Evolutionary conservation across 2,797 vertebrate genomes (phyloP), one percentile per base, ranked within the genome.

Genomic region (Smutsia temminckii): DNA sequence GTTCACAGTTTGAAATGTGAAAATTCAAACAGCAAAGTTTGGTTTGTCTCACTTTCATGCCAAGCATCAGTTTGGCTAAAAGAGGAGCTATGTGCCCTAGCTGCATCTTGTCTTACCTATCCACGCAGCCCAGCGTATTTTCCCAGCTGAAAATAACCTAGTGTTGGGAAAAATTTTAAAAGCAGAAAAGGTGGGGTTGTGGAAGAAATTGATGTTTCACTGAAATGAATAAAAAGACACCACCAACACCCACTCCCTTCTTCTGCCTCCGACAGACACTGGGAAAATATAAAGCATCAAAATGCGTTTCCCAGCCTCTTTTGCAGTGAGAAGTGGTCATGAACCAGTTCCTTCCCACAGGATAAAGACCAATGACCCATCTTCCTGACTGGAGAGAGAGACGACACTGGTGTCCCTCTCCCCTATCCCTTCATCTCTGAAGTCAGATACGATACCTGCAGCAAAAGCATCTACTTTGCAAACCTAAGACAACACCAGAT

Each of bases 1-100:
- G 64, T 55, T 89, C 89, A 68, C 66, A 25, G 37, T 80, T 69
- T 23, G 23, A 94, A 96, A 89, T 49, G 64, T 1, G 42, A 63
- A 89, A 32, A 21, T 68, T 92, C 85, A 64, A 64, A 89, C 5
- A 21, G 61, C 59, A 23, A 74, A 34, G 42, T 57, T 80, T 40
- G 32, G 53, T 55, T 77, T 77, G 13, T 46, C 40, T 55, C 64
- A 21, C 46, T n/a, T 85, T 78, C 61, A n/a, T 32, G 20, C 25
- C 40, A 13, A 12, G 40, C 42, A 23, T 61, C 25, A 4, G 40
- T 55, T n/a, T 85, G 23, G 29, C 29, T 59, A 29, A 37, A 37
- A 69, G 17, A 85, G 29, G 42, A 37, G 42, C 63, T 40, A 2
- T 10, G 32, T 57, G 75, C 59, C 68, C 69, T 37, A 5, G 42